A percentile compares a stretch with the other conserved stretches of the same genome.
Conservation (phyloP, 1,140 invertebrate genomes). For the Drepana arcuata region DNA sequence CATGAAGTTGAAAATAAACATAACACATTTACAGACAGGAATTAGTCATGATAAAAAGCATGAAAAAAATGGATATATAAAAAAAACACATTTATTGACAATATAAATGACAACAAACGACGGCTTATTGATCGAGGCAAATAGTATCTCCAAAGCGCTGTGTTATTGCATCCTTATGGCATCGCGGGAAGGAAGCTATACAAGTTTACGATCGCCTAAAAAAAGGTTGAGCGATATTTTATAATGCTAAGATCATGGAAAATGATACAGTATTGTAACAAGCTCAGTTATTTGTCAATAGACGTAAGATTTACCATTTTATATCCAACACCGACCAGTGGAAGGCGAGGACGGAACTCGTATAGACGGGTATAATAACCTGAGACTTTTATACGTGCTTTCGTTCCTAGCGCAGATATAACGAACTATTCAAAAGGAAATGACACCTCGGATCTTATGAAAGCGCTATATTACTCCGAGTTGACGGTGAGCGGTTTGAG, state of each 20-base stretch:
- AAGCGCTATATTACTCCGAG: slow-evolving; percentile 23
- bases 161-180: slow-evolving; percentile 9
- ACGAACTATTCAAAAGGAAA: slow-evolving; percentile 50
- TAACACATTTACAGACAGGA: too few species aligned
- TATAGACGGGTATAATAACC: slow-evolving; percentile 41
- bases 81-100: too few species aligned
- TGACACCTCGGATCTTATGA: slow-evolving; percentile 41
- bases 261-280: slow-evolving; percentile 47
- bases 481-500: slow-evolving; percentile 8
- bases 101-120: too few species aligned
- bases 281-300: slow-evolving; percentile 54
- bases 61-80: too few species aligned
- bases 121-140: slow-evolving; percentile 8
- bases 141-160: slow-evolving; percentile 5
- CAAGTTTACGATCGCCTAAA: slow-evolving; percentile 10
- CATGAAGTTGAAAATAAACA: too few species aligned
- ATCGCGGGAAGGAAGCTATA: slow-evolving; percentile 7
- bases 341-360: slow-evolving; percentile 23
- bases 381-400: slow-evolving; percentile 27
- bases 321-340: too few species aligned
- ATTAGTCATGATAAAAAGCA: too few species aligned
- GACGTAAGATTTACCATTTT: slow-evolving; percentile 40
- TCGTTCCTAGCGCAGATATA: slow-evolving; percentile 28
- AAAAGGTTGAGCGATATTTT: not conserved
- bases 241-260: slow-evolving; percentile 24